phyloP scores from a whole-genome alignment of 2,888 invertebrate genomes.

The Phengaris arion region DNA sequence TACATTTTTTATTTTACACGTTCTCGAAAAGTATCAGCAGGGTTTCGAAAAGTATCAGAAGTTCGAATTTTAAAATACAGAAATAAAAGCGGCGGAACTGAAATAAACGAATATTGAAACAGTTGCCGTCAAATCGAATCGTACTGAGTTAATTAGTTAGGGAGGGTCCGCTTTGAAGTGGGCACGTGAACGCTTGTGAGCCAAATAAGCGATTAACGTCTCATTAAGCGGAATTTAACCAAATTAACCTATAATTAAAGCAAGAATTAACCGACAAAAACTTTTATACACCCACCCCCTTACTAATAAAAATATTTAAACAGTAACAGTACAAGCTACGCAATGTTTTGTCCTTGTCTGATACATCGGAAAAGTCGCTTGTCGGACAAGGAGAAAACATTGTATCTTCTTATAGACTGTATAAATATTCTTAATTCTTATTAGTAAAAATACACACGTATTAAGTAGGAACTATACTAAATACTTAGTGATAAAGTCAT shows the following conservation, averaged over 20 bases:
- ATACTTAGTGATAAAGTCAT: not conserved
- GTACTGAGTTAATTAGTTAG: slow-evolving; percentile 64
- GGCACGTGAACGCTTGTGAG: slow-evolving; percentile 36
- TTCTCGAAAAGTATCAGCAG: not conserved
- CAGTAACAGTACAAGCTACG: no score
- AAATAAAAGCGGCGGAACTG: slow-evolving; percentile 44
- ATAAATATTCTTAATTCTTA: no score
- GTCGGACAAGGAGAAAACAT: no score
- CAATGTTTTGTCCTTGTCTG: no score
- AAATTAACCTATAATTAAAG: not conserved
- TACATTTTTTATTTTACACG: not conserved
- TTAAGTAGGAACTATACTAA: no score
- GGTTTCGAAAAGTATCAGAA: not conserved
- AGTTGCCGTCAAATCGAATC: slow-evolving; percentile 64
- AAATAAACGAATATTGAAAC: slow-evolving; percentile 56
- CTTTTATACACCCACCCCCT: no score
- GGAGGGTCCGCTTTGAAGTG: slow-evolving; percentile 58
- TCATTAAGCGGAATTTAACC: not conserved
- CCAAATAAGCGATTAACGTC: slow-evolving; percentile 12
- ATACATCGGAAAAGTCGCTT: no score
- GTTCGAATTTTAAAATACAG: not conserved
- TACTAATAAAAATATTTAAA: no score
- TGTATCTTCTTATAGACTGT: no score
- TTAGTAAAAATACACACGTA: no score
- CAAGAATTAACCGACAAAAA: no score